phyloP scores from a whole-genome alignment of 2,113 vertebrate genomes.

The Brienomyrus longianalis region DNA sequence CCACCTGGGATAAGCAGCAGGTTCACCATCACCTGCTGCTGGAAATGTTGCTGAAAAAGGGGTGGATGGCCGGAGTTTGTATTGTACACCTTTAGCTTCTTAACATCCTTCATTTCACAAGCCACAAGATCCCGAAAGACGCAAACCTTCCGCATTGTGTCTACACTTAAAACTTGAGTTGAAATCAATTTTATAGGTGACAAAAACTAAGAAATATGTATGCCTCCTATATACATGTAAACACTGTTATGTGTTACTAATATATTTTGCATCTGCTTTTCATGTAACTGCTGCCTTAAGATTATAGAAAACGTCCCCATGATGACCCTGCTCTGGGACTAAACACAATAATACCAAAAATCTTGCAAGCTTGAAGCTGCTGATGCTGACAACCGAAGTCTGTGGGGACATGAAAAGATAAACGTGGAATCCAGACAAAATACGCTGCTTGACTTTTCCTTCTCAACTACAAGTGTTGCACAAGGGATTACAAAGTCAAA shows the following conservation, averaged over 20 bases:
- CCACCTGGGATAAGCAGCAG: background rate
- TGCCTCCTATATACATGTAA: background rate
- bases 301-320: slow-evolving; percentile 56
- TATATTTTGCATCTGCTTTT: background rate
- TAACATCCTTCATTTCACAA: too few relatives aligned
- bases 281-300: slow-evolving; percentile 54
- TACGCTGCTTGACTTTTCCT: slow-evolving; percentile 70
- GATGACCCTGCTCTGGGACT: slow-evolving; percentile 61
- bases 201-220: background rate
- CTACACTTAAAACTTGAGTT: background rate
- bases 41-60: background rate
- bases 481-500: slow-evolving; percentile 73
- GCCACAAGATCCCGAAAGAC: too few relatives aligned
- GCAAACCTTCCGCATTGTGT: background rate
- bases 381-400: slow-evolving; percentile 74
- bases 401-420: slow-evolving; percentile 64
- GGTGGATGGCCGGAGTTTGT: background rate
- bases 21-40: background rate
- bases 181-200: background rate
- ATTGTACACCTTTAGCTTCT: too few relatives aligned
- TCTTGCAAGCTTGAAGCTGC: slow-evolving; percentile 63
- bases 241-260: background rate
- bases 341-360: slow-evolving; percentile 71
- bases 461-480: slow-evolving; percentile 59
- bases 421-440: slow-evolving; percentile 69